These are phyloP conservation scores for Callaeas wilsoni DNA, from an alignment of 2,113 vertebrate species.

Conservation along the genomic window DNA sequence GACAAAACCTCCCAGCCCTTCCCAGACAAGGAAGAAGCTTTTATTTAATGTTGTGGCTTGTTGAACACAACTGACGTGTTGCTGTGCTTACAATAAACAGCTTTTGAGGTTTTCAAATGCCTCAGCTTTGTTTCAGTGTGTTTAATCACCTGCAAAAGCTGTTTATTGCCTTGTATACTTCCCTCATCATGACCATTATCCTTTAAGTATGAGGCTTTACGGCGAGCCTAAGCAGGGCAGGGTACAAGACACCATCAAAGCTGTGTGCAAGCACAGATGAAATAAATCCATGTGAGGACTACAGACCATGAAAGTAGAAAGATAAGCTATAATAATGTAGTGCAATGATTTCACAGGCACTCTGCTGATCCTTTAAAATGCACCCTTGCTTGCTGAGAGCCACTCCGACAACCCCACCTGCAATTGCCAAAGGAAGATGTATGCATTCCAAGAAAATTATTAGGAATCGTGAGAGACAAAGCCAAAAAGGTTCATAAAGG, in stretches of 20 bases:
- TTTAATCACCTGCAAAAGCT: constrained; percentile 56
- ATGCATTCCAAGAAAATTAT: not conserved
- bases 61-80: not conserved
- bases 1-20: not conserved
- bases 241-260: not conserved
- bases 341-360: not conserved
- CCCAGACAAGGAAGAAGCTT: not conserved
- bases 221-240: not conserved
- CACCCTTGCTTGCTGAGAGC: not conserved
- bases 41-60: constrained; percentile 14
- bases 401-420: not conserved
- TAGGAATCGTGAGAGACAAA: not conserved
- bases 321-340: constrained; percentile 3
- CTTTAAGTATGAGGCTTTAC: constrained; percentile 25
- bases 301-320: not conserved
- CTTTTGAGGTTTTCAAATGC: constrained; percentile 31
- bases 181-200: constrained; percentile 30
- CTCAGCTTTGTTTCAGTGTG: constrained; percentile 39
- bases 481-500: not conserved
- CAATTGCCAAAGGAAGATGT: not conserved
- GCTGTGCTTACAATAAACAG: constrained; percentile 30
- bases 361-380: constrained; percentile 2
- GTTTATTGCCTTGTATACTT: constrained; percentile 53
- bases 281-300: constrained; percentile 32
- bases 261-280: not conserved